phyloP scores from a whole-genome alignment of 2,888 invertebrate species.

The Deroplatys truncata region DNA sequence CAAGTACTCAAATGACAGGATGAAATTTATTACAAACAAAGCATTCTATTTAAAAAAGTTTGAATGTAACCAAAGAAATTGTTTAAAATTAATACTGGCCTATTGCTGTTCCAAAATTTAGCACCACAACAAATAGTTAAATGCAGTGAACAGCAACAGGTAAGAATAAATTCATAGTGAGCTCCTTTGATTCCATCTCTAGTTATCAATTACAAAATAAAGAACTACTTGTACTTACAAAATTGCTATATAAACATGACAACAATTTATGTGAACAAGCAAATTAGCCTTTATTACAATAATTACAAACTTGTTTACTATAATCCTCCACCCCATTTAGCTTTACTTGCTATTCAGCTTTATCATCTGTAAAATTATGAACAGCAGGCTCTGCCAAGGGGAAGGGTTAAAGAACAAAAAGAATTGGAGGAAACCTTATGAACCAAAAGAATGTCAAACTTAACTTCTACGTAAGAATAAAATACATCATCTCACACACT shows the following conservation, averaged over 20 bases:
- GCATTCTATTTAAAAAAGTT: not conserved
- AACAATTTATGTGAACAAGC: not conserved
- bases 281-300: not conserved
- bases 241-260: not conserved
- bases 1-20: not conserved
- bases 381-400: not conserved
- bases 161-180: not conserved
- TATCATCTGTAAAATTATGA: not conserved
- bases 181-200: not conserved
- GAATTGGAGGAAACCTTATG: not conserved
- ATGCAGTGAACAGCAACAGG: not conserved
- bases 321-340: not conserved
- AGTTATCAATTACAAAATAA: not conserved
- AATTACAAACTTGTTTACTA: not conserved
- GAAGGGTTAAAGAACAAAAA: not conserved
- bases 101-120: not conserved
- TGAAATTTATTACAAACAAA: not conserved
- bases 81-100: not conserved
- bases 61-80: not conserved
- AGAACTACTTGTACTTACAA: not conserved
- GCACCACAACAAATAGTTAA: not conserved
- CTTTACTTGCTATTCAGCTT: not conserved
- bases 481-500: not conserved
- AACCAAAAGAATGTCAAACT: not conserved
- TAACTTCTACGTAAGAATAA: not conserved